A percentile compares a stretch with the other conserved stretches of the same genome.
Evolutionary conservation across 2,797 vertebrate genomes (phyloP).

Genomic region (Sitta carolinensis): DNA sequence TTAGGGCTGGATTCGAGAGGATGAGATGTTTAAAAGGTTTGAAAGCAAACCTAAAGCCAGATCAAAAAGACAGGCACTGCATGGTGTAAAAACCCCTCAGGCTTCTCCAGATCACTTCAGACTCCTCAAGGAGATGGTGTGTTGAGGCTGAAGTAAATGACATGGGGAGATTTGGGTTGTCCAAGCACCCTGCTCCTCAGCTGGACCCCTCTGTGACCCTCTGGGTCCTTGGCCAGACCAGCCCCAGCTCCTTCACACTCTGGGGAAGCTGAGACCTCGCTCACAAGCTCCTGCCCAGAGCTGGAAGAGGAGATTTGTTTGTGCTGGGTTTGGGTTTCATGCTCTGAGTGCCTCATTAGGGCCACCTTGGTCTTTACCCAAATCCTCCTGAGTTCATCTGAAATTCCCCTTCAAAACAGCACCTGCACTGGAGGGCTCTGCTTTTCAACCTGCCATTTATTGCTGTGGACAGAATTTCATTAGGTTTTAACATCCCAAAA

Average conservation of each 20-base stretch:
- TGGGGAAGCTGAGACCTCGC: neutral
- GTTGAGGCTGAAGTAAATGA: neutral
- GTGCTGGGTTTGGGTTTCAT: neutral
- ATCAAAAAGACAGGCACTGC: neutral
- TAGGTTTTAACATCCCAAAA: neutral
- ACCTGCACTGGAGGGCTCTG: neutral
- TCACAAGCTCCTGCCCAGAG: neutral
- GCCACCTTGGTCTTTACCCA: neutral
- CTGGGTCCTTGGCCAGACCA: neutral
- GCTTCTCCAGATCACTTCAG: conserved; percentile 1
- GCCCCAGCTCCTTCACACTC: neutral
- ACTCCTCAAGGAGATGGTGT: neutral
- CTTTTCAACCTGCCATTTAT: neutral
- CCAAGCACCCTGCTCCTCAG: neutral
- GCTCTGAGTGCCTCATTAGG: neutral
- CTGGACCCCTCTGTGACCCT: too few relatives aligned
- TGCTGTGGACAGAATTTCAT: neutral
- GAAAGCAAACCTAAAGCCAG: conserved; percentile 17
- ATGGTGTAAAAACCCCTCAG: neutral
- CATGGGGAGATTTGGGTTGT: neutral
- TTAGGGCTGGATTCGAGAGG: neutral
- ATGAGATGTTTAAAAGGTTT: conserved; percentile 18
- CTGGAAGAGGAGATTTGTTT: neutral
- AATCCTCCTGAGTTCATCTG: neutral
- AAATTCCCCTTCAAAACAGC: neutral